These are phyloP conservation scores for Ispidina picta DNA, from an alignment of 2,797 vertebrate species.

Conservation along the genomic window DNA sequence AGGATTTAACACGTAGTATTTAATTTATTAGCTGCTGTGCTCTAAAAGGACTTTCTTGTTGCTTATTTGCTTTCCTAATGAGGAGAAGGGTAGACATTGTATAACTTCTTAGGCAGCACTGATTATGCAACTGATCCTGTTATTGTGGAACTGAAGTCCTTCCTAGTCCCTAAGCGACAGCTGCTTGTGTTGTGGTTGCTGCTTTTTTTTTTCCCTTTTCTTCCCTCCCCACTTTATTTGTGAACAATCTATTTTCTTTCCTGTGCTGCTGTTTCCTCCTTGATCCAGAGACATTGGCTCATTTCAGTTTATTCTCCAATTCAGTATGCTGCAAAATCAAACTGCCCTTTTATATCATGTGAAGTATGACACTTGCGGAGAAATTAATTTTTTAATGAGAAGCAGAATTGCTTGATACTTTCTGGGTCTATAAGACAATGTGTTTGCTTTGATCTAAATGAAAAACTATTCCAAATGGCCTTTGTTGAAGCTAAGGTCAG, in stretches of 20 bases:
- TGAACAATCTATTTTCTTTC: background rate
- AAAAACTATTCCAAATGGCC: background rate
- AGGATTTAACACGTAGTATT: background rate
- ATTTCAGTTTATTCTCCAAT: background rate
- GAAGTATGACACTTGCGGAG: background rate
- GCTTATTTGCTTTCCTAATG: constrained; percentile 31
- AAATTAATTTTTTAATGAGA: background rate
- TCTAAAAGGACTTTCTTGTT: background rate
- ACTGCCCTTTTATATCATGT: background rate
- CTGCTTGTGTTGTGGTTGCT: constrained; percentile 15
- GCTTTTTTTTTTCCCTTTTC: background rate
- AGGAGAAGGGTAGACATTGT: background rate
- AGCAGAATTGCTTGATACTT: background rate
- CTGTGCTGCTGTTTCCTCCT: background rate
- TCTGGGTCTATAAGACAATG: background rate
- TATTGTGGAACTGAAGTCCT: constrained; percentile 11
- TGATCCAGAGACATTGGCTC: background rate
- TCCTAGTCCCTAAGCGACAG: constrained; percentile 22
- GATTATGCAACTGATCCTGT: constrained; percentile 58
- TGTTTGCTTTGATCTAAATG: background rate
- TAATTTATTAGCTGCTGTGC: background rate
- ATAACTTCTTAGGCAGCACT: constrained; percentile 15
- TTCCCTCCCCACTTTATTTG: background rate
- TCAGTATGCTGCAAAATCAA: background rate
- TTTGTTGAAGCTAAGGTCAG: background rate